These are phyloP conservation scores for Sialis fuliginosa DNA, from an alignment of 2,888 invertebrate species.

Conservation along the genomic window DNA sequence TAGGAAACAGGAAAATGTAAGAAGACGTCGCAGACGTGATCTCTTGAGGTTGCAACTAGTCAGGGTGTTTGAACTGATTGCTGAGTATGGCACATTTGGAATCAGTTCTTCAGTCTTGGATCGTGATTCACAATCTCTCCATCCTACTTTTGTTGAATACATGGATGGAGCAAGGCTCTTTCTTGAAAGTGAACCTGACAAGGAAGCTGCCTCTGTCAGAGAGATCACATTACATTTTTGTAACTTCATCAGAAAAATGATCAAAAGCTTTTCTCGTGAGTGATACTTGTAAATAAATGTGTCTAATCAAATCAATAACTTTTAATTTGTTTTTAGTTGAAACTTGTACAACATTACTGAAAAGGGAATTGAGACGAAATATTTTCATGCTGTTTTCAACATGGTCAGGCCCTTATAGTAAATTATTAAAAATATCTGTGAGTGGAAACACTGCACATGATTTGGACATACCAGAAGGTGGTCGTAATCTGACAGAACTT, in stretches of 20 bases:
- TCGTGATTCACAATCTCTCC: slow-evolving; percentile 63
- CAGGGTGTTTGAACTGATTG: slow-evolving; percentile 79
- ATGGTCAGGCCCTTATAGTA: slow-evolving; percentile 77
- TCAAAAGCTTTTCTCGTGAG: slow-evolving; percentile 83
- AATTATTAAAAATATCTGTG: neutral
- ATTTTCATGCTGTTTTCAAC: slow-evolving; percentile 83
- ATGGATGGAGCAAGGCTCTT: slow-evolving; percentile 85
- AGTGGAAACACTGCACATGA: slow-evolving; percentile 10
- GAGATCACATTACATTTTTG: slow-evolving; percentile 90
- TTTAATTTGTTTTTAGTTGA: slow-evolving; percentile 51
- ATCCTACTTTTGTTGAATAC: slow-evolving; percentile 81
- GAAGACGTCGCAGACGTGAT: slow-evolving; percentile 77
- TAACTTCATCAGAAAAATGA: slow-evolving; percentile 82
- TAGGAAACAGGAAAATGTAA: slow-evolving; percentile 92
- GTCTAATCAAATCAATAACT: neutral
- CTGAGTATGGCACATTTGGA: slow-evolving; percentile 79
- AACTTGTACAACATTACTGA: slow-evolving; percentile 65
- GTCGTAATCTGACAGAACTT: slow-evolving; percentile 22
- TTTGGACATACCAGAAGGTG: slow-evolving; percentile 15
- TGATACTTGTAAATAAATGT: slow-evolving; percentile 11
- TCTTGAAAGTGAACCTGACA: slow-evolving; percentile 85
- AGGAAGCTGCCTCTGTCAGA: slow-evolving; percentile 70
- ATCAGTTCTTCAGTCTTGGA: slow-evolving; percentile 72
- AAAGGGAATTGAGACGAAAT: slow-evolving; percentile 69
- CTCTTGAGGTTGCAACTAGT: slow-evolving; percentile 82